A percentile compares a stretch with the other conserved stretches of the same genome.
phyloP scores from a whole-genome alignment of 2,888 invertebrate species.

The Plebejus melissa region DNA sequence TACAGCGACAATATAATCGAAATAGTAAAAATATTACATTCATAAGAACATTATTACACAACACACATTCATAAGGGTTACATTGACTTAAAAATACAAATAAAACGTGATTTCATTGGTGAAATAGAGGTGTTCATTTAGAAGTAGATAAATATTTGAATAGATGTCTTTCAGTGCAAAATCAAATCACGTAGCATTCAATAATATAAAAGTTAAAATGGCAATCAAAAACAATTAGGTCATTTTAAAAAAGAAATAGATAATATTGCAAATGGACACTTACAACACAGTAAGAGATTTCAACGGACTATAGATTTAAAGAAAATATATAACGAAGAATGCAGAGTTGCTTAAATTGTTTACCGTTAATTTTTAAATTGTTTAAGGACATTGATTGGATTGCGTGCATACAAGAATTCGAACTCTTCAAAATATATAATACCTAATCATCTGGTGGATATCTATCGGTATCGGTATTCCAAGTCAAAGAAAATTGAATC shows the following conservation, averaged over 20 bases:
- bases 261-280: neutral
- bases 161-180: neutral
- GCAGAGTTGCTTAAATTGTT: neutral
- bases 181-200: neutral
- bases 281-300: neutral
- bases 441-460: neutral
- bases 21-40: neutral
- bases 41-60: neutral
- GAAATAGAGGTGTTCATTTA: neutral
- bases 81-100: neutral
- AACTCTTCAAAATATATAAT: neutral
- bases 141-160: neutral
- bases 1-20: neutral
- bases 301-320: neutral
- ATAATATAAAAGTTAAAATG: neutral
- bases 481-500: too few species aligned
- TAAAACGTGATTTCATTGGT: slow-evolving; percentile 1
- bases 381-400: neutral
- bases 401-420: neutral
- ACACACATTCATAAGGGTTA: slow-evolving; percentile 1
- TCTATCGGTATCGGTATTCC: too few species aligned
- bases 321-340: neutral
- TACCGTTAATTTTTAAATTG: neutral
- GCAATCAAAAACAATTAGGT: neutral
- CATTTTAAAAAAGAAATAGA: neutral